Base-by-base conservation (phyloP, 1,140 invertebrate species). In the Brachionus manjavacas region DNA sequence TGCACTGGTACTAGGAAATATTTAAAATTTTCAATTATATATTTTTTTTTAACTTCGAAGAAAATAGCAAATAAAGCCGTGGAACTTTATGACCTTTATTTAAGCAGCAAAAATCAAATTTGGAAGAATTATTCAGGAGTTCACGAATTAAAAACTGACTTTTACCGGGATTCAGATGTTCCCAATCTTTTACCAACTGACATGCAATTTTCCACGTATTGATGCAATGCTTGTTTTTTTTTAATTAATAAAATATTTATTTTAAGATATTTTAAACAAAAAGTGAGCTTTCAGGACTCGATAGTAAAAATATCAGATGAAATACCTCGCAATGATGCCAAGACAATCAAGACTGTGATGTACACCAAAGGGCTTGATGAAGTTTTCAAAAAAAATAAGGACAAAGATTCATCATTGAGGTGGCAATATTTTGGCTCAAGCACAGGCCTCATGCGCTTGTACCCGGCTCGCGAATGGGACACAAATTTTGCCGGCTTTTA, bases 401-500 rank as follows among this genome's bases (percentile, higher is more conserved):
- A 84, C 64, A 83, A 86, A 43, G 89, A 90, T 85, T 85, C 86
- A 8, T 86, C 86, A 12, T 84, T 41, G 72, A 89, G 89, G 81
- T 90, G 90, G 90, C 90, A 90, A 85, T 90, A 90, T 85, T 90
- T 90, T 88, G 90, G 90, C 4, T 89, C 89, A 0, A 88, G 86
- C 31, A 85, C 87, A 31, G 90, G 90, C 14, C 86, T 90, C 12
- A 87, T 88, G n/a, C 85, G 89, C 31, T 85, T 89, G 28, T 90
- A 87, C 85, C 90, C 90, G n/a, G 90, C 89, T 4, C 85, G 90
- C 76, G 89, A 90, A 84, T 90, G 90, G 89, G 88, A 89, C 23
- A 90, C 87, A 14, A 90, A 90, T 83, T 90, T 90, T 88, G 89
- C 89, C 39, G 90, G 90, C 4, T 90, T 90, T 85, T 90, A 90